A percentile compares a stretch with the other conserved stretches of the same genome.
phyloP scores from a whole-genome alignment of 1,140 invertebrate species.

The Cecropterus lyciades region DNA sequence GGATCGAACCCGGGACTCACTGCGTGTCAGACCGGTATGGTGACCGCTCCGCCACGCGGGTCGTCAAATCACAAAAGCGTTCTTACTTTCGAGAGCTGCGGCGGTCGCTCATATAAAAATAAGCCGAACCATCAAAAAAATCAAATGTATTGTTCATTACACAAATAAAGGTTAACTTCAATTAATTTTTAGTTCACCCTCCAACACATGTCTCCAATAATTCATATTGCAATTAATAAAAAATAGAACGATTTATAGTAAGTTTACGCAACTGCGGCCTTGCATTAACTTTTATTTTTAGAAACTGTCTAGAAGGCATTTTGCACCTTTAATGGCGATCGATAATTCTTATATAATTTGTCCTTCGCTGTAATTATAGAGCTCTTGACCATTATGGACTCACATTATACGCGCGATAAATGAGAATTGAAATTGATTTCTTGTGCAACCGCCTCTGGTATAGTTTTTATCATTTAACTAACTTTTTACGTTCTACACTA shows the following conservation, averaged over 20 bases:
- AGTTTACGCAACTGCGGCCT: conserved; percentile 5
- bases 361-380: conserved; percentile 13
- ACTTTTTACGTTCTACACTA: background rate
- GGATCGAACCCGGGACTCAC: too few species aligned
- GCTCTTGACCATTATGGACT: background rate
- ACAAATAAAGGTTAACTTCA: too few species aligned
- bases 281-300: conserved; percentile 25
- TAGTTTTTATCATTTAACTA: background rate
- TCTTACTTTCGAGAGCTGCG: too few species aligned
- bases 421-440: background rate
- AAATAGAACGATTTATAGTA: background rate
- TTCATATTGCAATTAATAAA: background rate
- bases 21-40: too few species aligned
- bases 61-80: too few species aligned
- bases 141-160: too few species aligned
- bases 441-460: background rate
- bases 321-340: conserved; percentile 16
- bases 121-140: too few species aligned
- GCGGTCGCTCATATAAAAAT: too few species aligned
- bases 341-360: conserved; percentile 7
- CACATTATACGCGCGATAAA: background rate
- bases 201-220: background rate
- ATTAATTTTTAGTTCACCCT: too few species aligned
- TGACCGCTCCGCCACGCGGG: too few species aligned
- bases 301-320: conserved; percentile 15